These are phyloP conservation scores for Delphinapterus leucas DNA, from an alignment of 2,113 vertebrate genomes.

Conservation along the genomic window DNA sequence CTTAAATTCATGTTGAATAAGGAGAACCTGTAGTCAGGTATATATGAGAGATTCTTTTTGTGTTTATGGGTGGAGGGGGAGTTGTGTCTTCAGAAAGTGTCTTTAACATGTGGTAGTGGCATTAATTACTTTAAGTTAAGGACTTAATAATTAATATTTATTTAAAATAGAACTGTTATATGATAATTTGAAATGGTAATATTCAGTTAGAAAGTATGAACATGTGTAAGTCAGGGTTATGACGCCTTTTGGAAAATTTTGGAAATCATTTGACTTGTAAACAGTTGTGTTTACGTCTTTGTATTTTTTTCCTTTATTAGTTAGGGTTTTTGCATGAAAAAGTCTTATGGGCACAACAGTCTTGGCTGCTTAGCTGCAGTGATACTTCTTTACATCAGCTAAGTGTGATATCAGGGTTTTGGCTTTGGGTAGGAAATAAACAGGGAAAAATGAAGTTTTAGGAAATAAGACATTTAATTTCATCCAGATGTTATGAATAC, in stretches of 20 bases:
- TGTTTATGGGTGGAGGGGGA: not conserved
- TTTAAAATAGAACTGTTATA: not conserved
- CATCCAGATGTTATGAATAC: not conserved
- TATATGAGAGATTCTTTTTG: not conserved
- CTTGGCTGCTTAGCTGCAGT: not conserved
- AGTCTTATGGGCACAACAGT: not conserved
- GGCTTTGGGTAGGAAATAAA: slow-evolving; percentile 20
- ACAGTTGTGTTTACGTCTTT: slow-evolving; percentile 8
- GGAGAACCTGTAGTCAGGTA: not conserved
- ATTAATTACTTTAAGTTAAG: slow-evolving; percentile 6
- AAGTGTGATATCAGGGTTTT: not conserved
- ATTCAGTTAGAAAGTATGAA: not conserved
- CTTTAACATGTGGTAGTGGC: not conserved
- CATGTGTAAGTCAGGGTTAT: not conserved
- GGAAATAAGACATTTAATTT: not conserved
- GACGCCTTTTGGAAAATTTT: slow-evolving; percentile 35
- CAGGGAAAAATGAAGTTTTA: slow-evolving; percentile 15
- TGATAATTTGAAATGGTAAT: not conserved
- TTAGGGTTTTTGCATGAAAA: slow-evolving; percentile 40
- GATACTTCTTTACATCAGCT: not conserved
- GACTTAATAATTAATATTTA: not conserved
- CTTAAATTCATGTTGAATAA: not conserved
- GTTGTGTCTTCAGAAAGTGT: not conserved
- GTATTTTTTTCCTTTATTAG: slow-evolving; percentile 11
- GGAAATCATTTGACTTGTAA: slow-evolving; percentile 4